Percentiles rank a stretch among this genome's conserved stretches.
phyloP scores from a whole-genome alignment of 2,797 vertebrate species.

The Mormyrus proboscirostris region DNA sequence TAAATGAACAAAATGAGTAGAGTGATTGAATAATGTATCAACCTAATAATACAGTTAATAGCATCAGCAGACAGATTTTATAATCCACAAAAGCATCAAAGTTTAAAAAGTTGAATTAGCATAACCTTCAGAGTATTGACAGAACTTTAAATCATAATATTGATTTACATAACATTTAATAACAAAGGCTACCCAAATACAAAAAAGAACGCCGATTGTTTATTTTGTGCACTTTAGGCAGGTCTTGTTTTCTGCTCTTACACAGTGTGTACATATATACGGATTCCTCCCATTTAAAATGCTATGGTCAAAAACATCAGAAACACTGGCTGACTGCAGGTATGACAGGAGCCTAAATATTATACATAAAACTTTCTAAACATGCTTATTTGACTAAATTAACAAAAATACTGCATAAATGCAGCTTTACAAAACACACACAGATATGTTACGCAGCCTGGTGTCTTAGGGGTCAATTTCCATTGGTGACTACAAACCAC shows the following conservation, averaged over 20 bases:
- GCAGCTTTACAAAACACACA: neutral
- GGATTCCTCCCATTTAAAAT: neutral
- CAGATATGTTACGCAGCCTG: conserved; percentile 43
- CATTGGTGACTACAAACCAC: neutral
- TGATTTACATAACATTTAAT: neutral
- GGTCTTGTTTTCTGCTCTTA: neutral
- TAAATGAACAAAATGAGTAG: neutral
- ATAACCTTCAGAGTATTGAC: neutral
- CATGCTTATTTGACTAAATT: neutral
- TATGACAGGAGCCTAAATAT: neutral
- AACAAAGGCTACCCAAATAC: neutral
- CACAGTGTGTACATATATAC: neutral
- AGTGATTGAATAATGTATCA: neutral
- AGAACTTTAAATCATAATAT: neutral
- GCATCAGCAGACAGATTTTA: neutral
- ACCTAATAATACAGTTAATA: neutral
- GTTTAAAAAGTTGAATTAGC: neutral
- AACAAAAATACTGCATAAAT: neutral
- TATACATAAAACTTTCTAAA: neutral
- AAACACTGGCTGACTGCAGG: neutral
- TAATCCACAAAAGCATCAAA: neutral
- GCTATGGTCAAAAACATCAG: neutral
- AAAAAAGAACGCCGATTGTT: neutral
- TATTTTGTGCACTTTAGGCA: neutral
- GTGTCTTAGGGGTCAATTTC: conserved; percentile 22